A percentile compares a stretch with the other conserved stretches of the same genome.
phyloP scores from a whole-genome alignment of 2,888 invertebrate species.

The Macrophya annulata region DNA sequence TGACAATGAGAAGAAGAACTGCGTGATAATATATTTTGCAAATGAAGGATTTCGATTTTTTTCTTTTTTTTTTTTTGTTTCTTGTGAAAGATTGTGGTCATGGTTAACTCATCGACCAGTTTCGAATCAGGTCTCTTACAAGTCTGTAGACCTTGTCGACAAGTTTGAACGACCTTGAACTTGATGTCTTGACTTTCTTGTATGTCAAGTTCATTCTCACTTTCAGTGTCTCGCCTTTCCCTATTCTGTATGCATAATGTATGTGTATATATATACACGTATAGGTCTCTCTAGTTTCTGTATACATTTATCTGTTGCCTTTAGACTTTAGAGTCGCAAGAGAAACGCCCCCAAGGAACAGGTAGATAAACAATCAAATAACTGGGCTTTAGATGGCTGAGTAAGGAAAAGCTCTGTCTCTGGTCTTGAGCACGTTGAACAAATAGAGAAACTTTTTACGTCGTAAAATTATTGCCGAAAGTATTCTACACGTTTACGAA shows the following conservation, averaged over 20 bases:
- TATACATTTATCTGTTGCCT: not conserved
- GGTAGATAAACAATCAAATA: constrained; percentile 34
- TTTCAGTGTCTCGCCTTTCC: constrained; percentile 11
- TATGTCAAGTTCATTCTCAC: not conserved
- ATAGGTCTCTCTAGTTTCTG: not conserved
- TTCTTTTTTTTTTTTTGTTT: no score
- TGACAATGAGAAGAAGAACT: not conserved
- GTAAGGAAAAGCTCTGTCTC: not conserved
- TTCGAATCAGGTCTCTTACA: not conserved
- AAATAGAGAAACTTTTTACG: not conserved
- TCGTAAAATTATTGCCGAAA: not conserved
- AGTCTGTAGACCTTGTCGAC: not conserved
- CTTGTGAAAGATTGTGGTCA: not conserved
- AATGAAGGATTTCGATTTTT: not conserved
- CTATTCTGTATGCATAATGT: constrained; percentile 35
- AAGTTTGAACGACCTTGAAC: constrained; percentile 16
- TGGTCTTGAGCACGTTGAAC: not conserved
- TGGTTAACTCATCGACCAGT: not conserved
- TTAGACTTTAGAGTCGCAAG: not conserved
- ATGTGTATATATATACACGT: not conserved
- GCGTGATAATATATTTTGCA: not conserved
- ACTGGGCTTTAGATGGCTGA: not conserved
- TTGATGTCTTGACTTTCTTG: constrained; percentile 15
- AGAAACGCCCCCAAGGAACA: not conserved
- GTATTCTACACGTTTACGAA: not conserved